These are phyloP conservation scores for Sialis fuliginosa DNA, from an alignment of 2,888 invertebrate species.

Conservation along the genomic window DNA sequence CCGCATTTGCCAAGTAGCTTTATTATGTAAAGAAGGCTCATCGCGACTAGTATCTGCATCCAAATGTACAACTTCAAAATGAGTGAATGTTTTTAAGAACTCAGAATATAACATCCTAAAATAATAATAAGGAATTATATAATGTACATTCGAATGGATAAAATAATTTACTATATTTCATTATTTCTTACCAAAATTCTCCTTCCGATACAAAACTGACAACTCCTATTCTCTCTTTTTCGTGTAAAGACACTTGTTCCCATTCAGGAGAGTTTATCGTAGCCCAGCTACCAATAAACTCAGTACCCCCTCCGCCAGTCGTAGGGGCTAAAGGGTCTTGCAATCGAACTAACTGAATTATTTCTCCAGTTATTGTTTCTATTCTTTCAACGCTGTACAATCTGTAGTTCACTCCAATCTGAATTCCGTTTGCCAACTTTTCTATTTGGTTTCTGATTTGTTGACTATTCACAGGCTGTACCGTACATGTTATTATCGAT, in stretches of 20 bases:
- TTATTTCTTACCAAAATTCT: slow-evolving; percentile 45
- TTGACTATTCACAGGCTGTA: slow-evolving; percentile 30
- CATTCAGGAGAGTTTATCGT: slow-evolving; percentile 50
- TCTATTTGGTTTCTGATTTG: slow-evolving; percentile 39
- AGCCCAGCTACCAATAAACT: slow-evolving; percentile 50
- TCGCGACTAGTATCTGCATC: slow-evolving; percentile 75
- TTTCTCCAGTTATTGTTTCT: slow-evolving; percentile 51
- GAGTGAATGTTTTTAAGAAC: slow-evolving; percentile 64
- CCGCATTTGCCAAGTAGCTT: slow-evolving; percentile 75
- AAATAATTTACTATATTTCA: background rate
- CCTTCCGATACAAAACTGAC: slow-evolving; percentile 42
- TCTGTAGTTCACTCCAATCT: slow-evolving; percentile 65
- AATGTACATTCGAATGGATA: background rate
- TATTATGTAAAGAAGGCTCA: slow-evolving; percentile 59
- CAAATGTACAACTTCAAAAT: slow-evolving; percentile 69
- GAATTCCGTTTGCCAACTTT: slow-evolving; percentile 45
- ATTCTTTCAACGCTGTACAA: slow-evolving; percentile 56
- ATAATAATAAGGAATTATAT: slow-evolving; percentile 9
- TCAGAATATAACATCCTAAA: slow-evolving; percentile 65
- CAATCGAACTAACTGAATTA: slow-evolving; percentile 50
- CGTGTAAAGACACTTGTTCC: slow-evolving; percentile 56
- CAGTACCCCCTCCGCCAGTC: slow-evolving; percentile 35
- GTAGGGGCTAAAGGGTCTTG: slow-evolving; percentile 45
- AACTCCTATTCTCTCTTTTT: slow-evolving; percentile 49
- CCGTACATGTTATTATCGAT: slow-evolving; percentile 66